Evolutionary conservation across 1,140 invertebrate genomes (phyloP), one percentile per base, ranked within the genome.

Genomic region (Gryon sp.): DNA sequence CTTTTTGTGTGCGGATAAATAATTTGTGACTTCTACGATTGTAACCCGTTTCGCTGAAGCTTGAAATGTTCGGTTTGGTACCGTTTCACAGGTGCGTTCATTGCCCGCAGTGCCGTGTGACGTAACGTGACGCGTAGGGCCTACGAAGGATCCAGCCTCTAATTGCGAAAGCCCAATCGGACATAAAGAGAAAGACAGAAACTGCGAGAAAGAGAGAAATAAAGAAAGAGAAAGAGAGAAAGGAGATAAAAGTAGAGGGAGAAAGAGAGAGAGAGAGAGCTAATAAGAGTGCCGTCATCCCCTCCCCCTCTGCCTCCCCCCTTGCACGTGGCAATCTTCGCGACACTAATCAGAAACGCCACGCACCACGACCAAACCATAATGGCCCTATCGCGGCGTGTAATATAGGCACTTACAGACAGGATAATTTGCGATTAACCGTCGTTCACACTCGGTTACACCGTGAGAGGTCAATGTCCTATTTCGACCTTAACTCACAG

Each of bases 401-500:
- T 69, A 74, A 74, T 66, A 24, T 66, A 63, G 65, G 57, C 73
- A 68, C 65, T 76, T 69, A 65, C 60, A 70, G 24, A 43, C 52
- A 66, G 65, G 66, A 77, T 77, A 72, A 78, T 78, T 73, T 73
- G 76, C 69, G 57, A 78, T 74, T 74, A 74, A 78, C 63, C 76
- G 69, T 78, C 76, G 76, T 78, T 78, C 76, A 78, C 76, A 78
- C 76, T 78, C 60, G 77, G 74, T 63, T 70, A 76, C 69, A 77
- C 78, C 65, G 78, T 46, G 65, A 76, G 80, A 83, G 81, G 81
- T 83, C 81, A 83, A 83, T 81, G 81, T 81, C 81, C 81, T 81
- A 81, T 83, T 83, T 81, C 81, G 80, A 83, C 81, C 81, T 83
- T 83, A 82, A 79, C 81, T 75, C 78, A 68, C 77, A 78, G 65